Evolutionary conservation across 1,140 invertebrate genomes (phyloP), one percentile per base, ranked within the genome.

Genomic region (Theocolax elegans): DNA sequence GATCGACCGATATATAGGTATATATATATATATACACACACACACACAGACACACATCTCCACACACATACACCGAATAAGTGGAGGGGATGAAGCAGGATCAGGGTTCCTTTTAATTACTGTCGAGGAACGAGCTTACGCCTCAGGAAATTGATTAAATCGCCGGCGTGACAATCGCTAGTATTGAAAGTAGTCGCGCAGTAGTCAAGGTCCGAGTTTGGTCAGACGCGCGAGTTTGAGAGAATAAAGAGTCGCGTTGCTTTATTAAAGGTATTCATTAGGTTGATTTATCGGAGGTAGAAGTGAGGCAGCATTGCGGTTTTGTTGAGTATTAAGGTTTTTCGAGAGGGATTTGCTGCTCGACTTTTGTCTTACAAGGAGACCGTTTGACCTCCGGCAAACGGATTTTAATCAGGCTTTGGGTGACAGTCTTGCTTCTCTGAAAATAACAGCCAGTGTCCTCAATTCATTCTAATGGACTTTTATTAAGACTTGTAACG

Each of bases 1-100:
- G 74, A 74, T 78, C 73, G 69, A 38, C 73, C 68, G 67, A 75
- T 13, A n/a, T n/a, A n/a, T n/a, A n/a, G n/a, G n/a, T n/a, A n/a
- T n/a, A n/a, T n/a, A n/a, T n/a, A n/a, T n/a, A n/a, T n/a, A n/a
- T n/a, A n/a, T n/a, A n/a, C n/a, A n/a, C n/a, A n/a, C n/a, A n/a
- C n/a, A n/a, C n/a, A n/a, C n/a, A n/a, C n/a, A n/a, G n/a, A n/a
- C n/a, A n/a, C n/a, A 35, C 25, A 13, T 31, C 12, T 6, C 19
- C 17, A 49, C 19, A 49, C 1, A 19, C 0, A 9, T 21, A 49
- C 7, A 49, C 4, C 19, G 3, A 7, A 27, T 19, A 19, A 17
- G 9, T 1, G 38, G 6, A 2, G 17, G 6, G 46, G 17, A 15
- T 21, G 17, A 44, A 44, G 40, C 6, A 21, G 9, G n/a, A 56